Evolutionary conservation across 2,113 vertebrate species (phyloP).

Genomic region (Melozone crissalis): DNA sequence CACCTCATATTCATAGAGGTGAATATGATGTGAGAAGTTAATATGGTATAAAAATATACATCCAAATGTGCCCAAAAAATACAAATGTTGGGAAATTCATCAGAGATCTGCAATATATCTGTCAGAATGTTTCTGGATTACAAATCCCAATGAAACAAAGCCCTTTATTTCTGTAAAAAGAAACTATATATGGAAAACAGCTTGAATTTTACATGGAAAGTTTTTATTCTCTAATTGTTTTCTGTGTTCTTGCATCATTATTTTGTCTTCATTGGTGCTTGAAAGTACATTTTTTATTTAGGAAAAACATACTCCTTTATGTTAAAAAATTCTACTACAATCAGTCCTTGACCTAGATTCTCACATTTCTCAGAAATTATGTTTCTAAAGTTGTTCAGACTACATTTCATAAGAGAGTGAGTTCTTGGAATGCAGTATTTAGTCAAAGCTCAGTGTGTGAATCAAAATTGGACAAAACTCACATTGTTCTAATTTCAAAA

Average conservation of each 20-base stretch:
- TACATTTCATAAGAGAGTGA: background rate
- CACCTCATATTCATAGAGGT: background rate
- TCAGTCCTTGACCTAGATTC: slow-evolving; percentile 45
- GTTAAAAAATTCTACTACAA: background rate
- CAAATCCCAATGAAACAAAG: background rate
- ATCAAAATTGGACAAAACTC: background rate
- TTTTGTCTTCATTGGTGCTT: background rate
- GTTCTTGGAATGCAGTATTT: background rate
- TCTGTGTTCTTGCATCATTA: background rate
- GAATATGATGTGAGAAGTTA: background rate
- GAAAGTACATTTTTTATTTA: background rate
- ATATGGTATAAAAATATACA: background rate
- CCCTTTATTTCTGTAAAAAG: background rate
- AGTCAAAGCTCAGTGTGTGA: background rate
- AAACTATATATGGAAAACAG: background rate
- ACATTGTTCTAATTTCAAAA: slow-evolving; percentile 15
- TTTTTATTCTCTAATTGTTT: background rate
- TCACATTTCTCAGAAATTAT: slow-evolving; percentile 12
- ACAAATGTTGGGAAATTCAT: background rate
- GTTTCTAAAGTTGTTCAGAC: background rate
- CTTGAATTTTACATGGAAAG: background rate
- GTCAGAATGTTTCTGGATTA: background rate
- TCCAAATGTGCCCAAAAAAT: background rate
- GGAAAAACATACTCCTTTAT: background rate
- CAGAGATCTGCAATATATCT: background rate